Evolutionary conservation across 1,140 invertebrate species (phyloP).

Genomic region (Philopotamus ludificatus): DNA sequence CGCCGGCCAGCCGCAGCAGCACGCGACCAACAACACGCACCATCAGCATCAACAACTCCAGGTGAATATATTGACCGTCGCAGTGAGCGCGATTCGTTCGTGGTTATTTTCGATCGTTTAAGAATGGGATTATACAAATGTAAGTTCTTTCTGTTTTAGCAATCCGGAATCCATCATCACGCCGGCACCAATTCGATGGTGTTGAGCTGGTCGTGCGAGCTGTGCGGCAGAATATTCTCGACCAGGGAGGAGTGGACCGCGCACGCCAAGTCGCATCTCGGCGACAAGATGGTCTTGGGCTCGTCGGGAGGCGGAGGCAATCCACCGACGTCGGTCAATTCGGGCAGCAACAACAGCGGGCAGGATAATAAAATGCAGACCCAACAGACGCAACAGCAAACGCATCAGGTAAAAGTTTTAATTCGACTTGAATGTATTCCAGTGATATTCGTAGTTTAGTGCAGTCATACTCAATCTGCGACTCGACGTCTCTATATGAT

Average conservation of each 20-base stretch:
- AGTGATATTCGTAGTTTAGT: too few relatives aligned
- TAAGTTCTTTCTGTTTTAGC: conserved; percentile 40
- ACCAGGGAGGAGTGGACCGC: conserved; percentile 73
- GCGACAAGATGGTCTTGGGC: conserved; percentile 53
- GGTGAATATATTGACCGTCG: conserved; percentile 44
- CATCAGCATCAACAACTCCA: conserved; percentile 50
- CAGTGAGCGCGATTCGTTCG: not conserved
- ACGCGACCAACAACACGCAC: conserved; percentile 30
- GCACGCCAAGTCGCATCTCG: conserved; percentile 68
- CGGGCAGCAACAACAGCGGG: conserved; percentile 41
- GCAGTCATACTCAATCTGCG: too few relatives aligned
- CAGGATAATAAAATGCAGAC: conserved; percentile 56
- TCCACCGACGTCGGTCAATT: conserved; percentile 46
- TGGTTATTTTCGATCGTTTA: not conserved
- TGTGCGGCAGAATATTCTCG: conserved; percentile 67
- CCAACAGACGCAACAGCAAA: conserved; percentile 50
- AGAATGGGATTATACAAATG: conserved; percentile 33
- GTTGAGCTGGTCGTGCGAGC: conserved; percentile 68
- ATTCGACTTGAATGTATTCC: too few relatives aligned
- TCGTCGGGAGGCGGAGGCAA: conserved; percentile 24
- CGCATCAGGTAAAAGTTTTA: conserved; percentile 41
- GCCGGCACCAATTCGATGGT: conserved; percentile 46
- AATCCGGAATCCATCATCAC: conserved; percentile 40
- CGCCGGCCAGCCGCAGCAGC: conserved; percentile 45
- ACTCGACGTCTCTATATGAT: too few relatives aligned